phyloP scores from a whole-genome alignment of 2,113 vertebrate genomes.

The Salvelinus sp. region DNA sequence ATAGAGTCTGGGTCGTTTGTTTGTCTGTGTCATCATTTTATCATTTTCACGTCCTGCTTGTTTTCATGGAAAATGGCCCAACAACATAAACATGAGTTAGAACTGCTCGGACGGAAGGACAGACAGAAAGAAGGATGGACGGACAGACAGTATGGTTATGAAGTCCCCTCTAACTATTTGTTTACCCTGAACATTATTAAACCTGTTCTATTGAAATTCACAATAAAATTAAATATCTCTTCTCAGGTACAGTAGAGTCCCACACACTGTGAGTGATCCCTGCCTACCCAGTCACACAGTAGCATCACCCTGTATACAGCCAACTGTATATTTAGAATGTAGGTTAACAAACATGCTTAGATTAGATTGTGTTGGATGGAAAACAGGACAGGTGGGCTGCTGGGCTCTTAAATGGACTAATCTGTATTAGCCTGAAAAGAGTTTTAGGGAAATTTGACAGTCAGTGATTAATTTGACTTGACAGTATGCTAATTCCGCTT shows the following conservation, averaged over 20 bases:
- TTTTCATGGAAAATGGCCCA: neutral
- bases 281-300: neutral
- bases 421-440: slow-evolving; percentile 72
- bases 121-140: neutral
- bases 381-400: slow-evolving; percentile 52
- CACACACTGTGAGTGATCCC: too few species aligned
- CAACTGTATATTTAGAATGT: slow-evolving; percentile 40
- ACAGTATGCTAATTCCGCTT: slow-evolving; percentile 76
- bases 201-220: neutral
- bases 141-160: neutral
- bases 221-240: too few species aligned
- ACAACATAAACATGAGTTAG: neutral
- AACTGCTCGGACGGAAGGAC: neutral
- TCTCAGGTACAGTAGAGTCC: too few species aligned
- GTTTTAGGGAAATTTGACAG: slow-evolving; percentile 68
- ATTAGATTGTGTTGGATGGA: slow-evolving; percentile 27
- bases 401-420: slow-evolving; percentile 66
- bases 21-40: neutral
- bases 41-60: neutral
- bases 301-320: neutral
- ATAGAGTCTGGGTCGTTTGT: neutral
- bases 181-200: neutral
- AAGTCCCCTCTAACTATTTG: neutral
- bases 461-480: slow-evolving; percentile 70
- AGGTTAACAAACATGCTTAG: slow-evolving; percentile 42